phyloP scores from a whole-genome alignment of 2,113 vertebrate species.

The Vulpes ferrilata region DNA sequence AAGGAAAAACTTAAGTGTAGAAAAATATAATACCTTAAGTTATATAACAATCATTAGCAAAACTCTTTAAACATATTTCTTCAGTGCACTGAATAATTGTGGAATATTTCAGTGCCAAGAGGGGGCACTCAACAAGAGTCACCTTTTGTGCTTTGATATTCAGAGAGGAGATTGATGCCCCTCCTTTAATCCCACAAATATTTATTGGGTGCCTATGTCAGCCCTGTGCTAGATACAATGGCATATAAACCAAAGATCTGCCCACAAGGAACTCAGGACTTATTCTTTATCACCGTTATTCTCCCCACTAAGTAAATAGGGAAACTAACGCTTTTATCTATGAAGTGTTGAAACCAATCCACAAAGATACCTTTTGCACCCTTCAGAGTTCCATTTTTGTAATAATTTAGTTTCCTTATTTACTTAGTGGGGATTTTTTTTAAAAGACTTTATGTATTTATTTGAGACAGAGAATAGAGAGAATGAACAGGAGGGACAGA shows the following conservation, averaged over 20 bases:
- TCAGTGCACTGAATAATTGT: not conserved
- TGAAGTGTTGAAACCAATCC: too few relatives aligned
- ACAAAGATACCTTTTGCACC: too few relatives aligned
- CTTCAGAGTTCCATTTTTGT: too few relatives aligned
- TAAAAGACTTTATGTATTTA: not conserved
- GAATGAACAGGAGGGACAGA: too few relatives aligned
- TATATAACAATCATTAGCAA: not conserved
- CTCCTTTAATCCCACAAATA: not conserved
- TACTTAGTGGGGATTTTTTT: too few relatives aligned
- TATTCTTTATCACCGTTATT: constrained; percentile 24
- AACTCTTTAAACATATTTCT: not conserved
- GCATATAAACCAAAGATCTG: not conserved
- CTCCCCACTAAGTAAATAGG: constrained; percentile 19
- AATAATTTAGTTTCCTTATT: too few relatives aligned
- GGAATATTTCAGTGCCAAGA: not conserved
- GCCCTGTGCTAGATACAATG: not conserved
- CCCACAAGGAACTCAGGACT: not conserved
- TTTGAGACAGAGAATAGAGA: not conserved
- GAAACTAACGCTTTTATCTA: not conserved
- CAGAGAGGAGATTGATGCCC: not conserved
- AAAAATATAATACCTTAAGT: not conserved
- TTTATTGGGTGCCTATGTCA: not conserved
- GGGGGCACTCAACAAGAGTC: not conserved
- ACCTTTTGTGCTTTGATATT: constrained; percentile 14
- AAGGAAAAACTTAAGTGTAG: not conserved